Conservation (phyloP, 2,888 invertebrate genomes). For the Sphaeridia pumilis region DNA sequence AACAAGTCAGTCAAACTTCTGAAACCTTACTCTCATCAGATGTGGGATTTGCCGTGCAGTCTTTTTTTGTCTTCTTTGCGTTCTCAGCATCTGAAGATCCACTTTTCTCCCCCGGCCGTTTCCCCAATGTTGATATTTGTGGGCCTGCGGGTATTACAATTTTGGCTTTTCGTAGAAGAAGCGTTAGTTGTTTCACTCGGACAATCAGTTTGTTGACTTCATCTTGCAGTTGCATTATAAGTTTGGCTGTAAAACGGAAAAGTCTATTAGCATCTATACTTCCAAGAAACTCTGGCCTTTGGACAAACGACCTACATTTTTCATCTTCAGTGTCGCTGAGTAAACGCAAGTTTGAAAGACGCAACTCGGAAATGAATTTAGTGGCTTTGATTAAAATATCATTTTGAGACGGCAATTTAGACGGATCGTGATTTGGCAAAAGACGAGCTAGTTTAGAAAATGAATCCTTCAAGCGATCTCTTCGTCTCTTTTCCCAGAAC, state of each 20-base stretch:
- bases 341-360: conserved; percentile 32
- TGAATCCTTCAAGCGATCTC: conserved; percentile 32
- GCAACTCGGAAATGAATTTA: conserved; percentile 33
- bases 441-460: conserved; percentile 31
- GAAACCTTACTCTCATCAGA: too few relatives aligned
- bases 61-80: too few relatives aligned
- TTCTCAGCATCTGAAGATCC: too few relatives aligned
- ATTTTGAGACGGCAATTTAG: conserved; percentile 30
- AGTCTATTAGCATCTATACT: too few relatives aligned
- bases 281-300: too few relatives aligned
- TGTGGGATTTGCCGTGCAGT: too few relatives aligned
- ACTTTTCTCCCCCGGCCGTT: too few relatives aligned
- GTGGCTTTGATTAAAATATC: conserved; percentile 28
- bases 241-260: conserved; percentile 27
- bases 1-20: too few relatives aligned
- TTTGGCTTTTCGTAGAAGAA: conserved; percentile 27
- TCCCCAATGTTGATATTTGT: conserved; percentile 25
- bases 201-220: conserved; percentile 34
- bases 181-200: conserved; percentile 34
- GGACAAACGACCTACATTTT: conserved; percentile 22
- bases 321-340: conserved; percentile 32
- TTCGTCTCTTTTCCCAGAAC: conserved; percentile 30
- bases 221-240: conserved; percentile 34
- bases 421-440: conserved; percentile 33
- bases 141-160: conserved; percentile 35